Base-by-base conservation (phyloP, 2,888 invertebrate genomes). In the Xanthorhoe designata region DNA sequence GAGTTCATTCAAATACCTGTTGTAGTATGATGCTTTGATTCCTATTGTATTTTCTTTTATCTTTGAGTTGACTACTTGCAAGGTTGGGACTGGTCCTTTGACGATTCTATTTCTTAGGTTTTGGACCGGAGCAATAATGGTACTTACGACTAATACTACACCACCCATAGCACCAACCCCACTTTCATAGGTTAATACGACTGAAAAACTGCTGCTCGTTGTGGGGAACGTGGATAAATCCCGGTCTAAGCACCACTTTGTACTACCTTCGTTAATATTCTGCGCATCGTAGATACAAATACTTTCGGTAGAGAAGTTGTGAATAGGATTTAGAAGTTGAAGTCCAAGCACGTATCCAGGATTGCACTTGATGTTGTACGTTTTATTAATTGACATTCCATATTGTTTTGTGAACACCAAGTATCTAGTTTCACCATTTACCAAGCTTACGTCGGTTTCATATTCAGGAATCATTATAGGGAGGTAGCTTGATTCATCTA, bases 221-320 rank as follows among this genome's bases (percentile, higher is more conserved):
- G 97, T 95, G 0, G 99, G 99, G 82, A 99, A 99, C 13, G 97
- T 96, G 0, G 97, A 96, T 64, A 98, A 88, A 87, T 99, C 98
- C 35, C 97, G 94, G 75, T 96, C 95, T 0, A 98, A 91, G 75
- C 96, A 95, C 98, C 98, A 98, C 60, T 95, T 86, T 57, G 95
- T 95, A 18, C 96, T 95, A 19, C 93, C 94, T 63, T 94, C 92
- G 68, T 96, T 95, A 59, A 95, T 94, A 58, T 95, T 95, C 77
- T 96, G 95, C 0, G 97, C 96, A 84, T 98, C 97, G 72, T 96
- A 95, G 59, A 98, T 95, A 47, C 95, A 94, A 65, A 99, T 96
- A 75, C 95, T 95, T 90, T 99, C 99, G 0, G 97, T 96, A 60
- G 98, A 98, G 68, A 97, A 95, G 82, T 97, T 97, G 76, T 97